These are phyloP conservation scores for Cossypha niveicapilla DNA, from an alignment of 2,797 vertebrate genomes.

Conservation along the genomic window DNA sequence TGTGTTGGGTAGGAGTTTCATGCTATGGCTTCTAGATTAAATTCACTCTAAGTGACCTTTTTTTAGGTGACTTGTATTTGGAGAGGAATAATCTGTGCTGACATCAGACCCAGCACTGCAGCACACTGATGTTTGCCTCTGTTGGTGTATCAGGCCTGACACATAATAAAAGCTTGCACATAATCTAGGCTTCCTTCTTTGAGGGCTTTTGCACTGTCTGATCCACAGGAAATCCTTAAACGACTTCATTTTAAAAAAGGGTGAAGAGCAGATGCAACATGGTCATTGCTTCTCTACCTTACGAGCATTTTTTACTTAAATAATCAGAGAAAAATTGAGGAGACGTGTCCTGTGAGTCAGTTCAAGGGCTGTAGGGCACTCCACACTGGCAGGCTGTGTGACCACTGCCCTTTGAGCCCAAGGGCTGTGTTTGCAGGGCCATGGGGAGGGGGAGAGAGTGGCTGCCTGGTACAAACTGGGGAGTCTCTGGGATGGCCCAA, in stretches of 20 bases:
- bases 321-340: neutral
- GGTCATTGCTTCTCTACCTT: neutral
- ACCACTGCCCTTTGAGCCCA: rapidly evolving
- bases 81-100: neutral
- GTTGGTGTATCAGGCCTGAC: neutral
- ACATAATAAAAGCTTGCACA: neutral
- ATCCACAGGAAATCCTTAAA: neutral
- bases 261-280: neutral
- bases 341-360: neutral
- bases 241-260: neutral
- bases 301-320: neutral
- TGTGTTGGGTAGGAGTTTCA: neutral
- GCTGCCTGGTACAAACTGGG: too few species aligned
- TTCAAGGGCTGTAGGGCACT: neutral
- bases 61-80: neutral
- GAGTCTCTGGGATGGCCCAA: neutral
- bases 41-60: neutral
- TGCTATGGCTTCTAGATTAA: neutral
- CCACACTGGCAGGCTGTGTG: rapidly evolving
- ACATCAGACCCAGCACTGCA: neutral
- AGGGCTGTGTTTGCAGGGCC: neutral
- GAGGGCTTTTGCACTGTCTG: neutral
- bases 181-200: neutral
- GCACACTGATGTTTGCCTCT: neutral
- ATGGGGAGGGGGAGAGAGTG: neutral